Evolutionary conservation across 1,140 invertebrate genomes (phyloP).

Genomic region (Papilio xuthus): DNA sequence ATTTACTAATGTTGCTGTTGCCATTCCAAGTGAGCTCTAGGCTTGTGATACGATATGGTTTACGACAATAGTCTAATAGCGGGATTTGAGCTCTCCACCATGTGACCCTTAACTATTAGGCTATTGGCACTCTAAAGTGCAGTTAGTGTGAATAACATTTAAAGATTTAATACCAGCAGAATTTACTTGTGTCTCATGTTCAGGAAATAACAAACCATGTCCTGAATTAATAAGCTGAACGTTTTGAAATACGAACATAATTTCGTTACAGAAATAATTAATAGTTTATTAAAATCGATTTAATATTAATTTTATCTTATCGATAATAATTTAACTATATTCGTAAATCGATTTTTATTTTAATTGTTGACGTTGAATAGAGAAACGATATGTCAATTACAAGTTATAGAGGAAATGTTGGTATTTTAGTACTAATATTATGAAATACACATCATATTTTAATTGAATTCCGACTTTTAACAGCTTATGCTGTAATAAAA

Average conservation of each 20-base stretch:
- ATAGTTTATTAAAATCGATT: constrained; percentile 24
- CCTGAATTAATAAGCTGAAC: neutral
- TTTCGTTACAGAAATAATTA: constrained; percentile 25
- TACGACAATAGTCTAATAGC: no score
- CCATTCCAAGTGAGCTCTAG: no score
- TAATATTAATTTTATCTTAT: constrained; percentile 32
- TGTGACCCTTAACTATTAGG: no score
- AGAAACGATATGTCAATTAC: constrained; percentile 14
- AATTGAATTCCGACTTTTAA: constrained; percentile 16
- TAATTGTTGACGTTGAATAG: constrained; percentile 4
- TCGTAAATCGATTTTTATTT: constrained; percentile 12
- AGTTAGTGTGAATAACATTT: constrained; percentile 23
- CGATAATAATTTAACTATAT: neutral
- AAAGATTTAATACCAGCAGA: constrained; percentile 13
- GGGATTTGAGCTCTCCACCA: no score
- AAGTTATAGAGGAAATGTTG: constrained; percentile 6
- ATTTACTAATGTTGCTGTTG: no score
- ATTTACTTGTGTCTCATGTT: constrained; percentile 12
- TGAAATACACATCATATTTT: constrained; percentile 27
- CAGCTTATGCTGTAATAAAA: constrained; percentile 10
- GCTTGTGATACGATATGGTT: no score
- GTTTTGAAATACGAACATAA: constrained; percentile 1
- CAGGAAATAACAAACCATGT: constrained; percentile 26
- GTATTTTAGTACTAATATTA: constrained; percentile 17
- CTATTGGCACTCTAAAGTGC: no score